phyloP scores from a whole-genome alignment of 2,888 invertebrate genomes.

The Apamea anceps region DNA sequence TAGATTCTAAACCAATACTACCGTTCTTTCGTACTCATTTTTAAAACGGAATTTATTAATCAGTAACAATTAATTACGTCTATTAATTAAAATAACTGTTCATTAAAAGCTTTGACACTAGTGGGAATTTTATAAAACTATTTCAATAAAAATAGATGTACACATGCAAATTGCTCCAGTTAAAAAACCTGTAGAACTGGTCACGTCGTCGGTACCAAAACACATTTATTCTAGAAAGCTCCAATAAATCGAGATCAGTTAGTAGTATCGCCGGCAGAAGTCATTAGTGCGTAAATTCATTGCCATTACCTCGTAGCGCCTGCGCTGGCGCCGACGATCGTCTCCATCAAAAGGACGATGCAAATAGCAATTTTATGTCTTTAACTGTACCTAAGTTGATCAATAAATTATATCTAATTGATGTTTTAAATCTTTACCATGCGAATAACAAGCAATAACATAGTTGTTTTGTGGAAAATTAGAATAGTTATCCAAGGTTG shows the following conservation, averaged over 20 bases:
- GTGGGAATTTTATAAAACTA: slow-evolving; percentile 31
- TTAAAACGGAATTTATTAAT: slow-evolving; percentile 15
- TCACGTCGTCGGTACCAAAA: slow-evolving; percentile 24
- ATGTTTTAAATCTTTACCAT: slow-evolving; percentile 51
- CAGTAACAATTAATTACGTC: slow-evolving; percentile 32
- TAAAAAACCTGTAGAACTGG: slow-evolving; percentile 41
- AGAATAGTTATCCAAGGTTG: slow-evolving; percentile 13
- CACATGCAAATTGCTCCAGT: slow-evolving; percentile 45
- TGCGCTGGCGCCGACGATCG: slow-evolving; percentile 67
- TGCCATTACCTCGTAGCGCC: slow-evolving; percentile 72
- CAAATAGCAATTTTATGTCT: slow-evolving; percentile 64
- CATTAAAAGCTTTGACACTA: slow-evolving; percentile 20
- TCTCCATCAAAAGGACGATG: slow-evolving; percentile 62
- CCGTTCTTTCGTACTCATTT: slow-evolving; percentile 45
- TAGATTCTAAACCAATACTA: slow-evolving; percentile 56
- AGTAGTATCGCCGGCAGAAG: slow-evolving; percentile 65
- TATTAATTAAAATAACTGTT: slow-evolving; percentile 48
- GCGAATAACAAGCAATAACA: slow-evolving; percentile 51
- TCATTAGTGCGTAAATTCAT: slow-evolving; percentile 75
- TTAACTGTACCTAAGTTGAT: slow-evolving; percentile 63
- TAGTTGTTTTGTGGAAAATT: slow-evolving; percentile 36
- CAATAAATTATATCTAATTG: slow-evolving; percentile 66
- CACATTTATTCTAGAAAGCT: slow-evolving; percentile 57
- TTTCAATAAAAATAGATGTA: slow-evolving; percentile 20
- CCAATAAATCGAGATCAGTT: slow-evolving; percentile 66